Percentiles rank a stretch among this genome's conserved stretches.
phyloP scores from a whole-genome alignment of 2,113 vertebrate genomes.

The Chlamydotis undulata region DNA sequence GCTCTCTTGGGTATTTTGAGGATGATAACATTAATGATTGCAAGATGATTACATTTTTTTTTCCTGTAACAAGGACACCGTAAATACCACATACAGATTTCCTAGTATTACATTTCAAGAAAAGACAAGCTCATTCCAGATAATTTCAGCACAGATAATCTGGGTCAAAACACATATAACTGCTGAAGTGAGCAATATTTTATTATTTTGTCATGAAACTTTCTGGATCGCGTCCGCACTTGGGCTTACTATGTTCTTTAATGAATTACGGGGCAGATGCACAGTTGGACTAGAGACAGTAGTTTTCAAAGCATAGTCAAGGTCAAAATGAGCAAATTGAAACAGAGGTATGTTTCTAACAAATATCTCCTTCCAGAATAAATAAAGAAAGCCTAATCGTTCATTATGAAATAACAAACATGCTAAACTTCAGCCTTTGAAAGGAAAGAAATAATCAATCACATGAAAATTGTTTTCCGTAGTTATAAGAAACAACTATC shows the following conservation, averaged over 20 bases:
- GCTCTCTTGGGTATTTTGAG: neutral
- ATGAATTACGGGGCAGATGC: neutral
- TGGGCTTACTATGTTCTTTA: neutral
- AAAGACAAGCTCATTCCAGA: neutral
- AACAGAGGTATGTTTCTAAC: neutral
- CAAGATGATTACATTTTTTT: neutral
- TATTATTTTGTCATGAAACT: neutral
- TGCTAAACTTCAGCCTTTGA: neutral
- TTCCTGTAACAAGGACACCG: neutral
- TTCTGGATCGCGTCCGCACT: neutral
- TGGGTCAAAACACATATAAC: neutral
- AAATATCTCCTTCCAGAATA: neutral
- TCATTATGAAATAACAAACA: neutral
- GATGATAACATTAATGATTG: neutral
- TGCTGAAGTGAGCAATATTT: neutral
- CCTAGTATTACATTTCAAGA: neutral
- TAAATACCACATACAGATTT: neutral
- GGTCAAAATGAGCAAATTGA: neutral
- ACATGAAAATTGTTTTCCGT: neutral
- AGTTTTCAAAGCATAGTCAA: neutral
- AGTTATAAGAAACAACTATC: neutral
- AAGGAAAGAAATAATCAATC: neutral
- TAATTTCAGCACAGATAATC: neutral
- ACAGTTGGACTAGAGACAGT: neutral
- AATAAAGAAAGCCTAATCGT: neutral